Evolutionary conservation across 2,888 invertebrate species (phyloP).

Genomic region (Lasioglossum morio): DNA sequence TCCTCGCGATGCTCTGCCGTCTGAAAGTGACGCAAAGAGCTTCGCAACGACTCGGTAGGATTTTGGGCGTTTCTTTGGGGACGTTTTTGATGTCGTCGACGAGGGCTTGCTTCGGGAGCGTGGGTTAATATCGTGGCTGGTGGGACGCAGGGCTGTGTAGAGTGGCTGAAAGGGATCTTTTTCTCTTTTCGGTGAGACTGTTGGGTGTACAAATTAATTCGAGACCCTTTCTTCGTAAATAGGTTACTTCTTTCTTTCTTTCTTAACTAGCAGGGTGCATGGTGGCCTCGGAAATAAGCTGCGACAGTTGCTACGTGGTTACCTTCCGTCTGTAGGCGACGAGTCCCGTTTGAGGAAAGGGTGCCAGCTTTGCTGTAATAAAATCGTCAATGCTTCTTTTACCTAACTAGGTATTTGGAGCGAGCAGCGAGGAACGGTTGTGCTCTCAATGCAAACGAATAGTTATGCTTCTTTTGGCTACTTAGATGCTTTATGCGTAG

Average conservation of each 20-base stretch:
- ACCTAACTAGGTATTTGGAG: neutral
- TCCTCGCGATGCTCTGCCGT: neutral
- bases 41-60: neutral
- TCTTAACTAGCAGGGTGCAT: neutral
- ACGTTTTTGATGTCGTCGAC: neutral
- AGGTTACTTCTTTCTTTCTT: neutral
- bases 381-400: neutral
- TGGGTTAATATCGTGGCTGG: neutral
- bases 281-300: neutral
- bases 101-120: neutral
- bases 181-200: neutral
- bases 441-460: no score
- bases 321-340: neutral
- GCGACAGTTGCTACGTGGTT: neutral
- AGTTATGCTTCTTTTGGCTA: no score
- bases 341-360: neutral
- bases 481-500: no score
- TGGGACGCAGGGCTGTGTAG: neutral
- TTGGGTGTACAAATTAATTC: neutral
- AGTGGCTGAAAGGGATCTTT: neutral
- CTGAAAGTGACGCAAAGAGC: neutral
- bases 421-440: no score
- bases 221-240: neutral
- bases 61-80: slow-evolving; percentile 5
- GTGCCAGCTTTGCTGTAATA: neutral